These are phyloP conservation scores for Catagonus wagneri DNA, from an alignment of 2,113 vertebrate species.

Conservation along the genomic window DNA sequence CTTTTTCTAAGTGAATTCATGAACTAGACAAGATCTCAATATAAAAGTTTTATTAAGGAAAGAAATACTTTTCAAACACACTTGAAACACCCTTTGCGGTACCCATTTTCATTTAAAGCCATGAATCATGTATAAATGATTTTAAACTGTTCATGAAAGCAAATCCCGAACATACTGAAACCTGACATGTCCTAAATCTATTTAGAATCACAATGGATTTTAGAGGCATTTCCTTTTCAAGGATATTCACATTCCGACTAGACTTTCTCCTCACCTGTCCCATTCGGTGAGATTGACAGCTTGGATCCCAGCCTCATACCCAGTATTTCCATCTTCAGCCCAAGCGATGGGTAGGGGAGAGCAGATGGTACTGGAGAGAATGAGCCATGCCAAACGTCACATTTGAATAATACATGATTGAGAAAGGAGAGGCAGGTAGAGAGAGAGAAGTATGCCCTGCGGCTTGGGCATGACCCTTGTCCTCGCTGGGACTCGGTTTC, in stretches of 20 bases:
- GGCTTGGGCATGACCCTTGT: neutral
- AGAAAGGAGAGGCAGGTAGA: neutral
- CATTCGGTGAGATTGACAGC: neutral
- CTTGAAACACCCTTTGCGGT: constrained; percentile 32
- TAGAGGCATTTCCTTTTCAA: constrained; percentile 2
- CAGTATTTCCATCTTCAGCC: neutral
- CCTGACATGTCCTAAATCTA: constrained; percentile 31
- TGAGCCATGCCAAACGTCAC: neutral
- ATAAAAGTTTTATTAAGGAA: constrained; percentile 60
- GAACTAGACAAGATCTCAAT: constrained; percentile 19
- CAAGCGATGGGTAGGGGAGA: neutral
- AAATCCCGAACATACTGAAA: constrained; percentile 46
- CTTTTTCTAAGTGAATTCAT: constrained; percentile 42
- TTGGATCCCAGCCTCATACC: neutral
- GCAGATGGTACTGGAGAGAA: constrained; percentile 30
- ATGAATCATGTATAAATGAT: constrained; percentile 68
- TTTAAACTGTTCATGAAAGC: constrained; percentile 67
- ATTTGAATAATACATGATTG: neutral
- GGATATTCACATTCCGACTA: neutral
- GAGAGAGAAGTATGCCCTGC: neutral
- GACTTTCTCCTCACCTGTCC: neutral
- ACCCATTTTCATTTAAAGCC: constrained; percentile 64
- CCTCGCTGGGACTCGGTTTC: neutral
- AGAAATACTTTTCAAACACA: constrained; percentile 36
- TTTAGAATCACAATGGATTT: constrained; percentile 44